These are phyloP conservation scores for Drosophila helvetica DNA, from an alignment of 2,888 invertebrate species.

Conservation along the genomic window DNA sequence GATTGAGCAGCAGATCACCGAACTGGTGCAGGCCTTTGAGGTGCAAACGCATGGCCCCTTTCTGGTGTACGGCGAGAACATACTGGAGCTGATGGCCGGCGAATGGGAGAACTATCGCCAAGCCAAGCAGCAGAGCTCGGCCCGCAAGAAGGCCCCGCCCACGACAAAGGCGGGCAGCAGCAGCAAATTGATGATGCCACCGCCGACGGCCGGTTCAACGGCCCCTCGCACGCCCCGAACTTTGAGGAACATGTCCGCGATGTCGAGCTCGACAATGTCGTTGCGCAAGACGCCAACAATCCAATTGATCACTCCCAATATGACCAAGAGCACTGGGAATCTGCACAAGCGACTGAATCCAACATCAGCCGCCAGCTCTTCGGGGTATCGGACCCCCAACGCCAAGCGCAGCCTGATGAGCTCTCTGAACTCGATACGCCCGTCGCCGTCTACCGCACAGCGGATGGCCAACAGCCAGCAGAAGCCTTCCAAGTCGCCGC, in stretches of 20 bases:
- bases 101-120: slow-evolving; percentile 86
- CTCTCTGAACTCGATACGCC: slow-evolving; percentile 66
- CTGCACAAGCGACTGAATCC: slow-evolving; percentile 72
- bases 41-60: slow-evolving; percentile 85
- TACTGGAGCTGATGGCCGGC: slow-evolving; percentile 86
- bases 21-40: slow-evolving; percentile 85
- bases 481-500: slow-evolving; percentile 62
- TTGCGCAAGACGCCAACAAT: slow-evolving; percentile 74
- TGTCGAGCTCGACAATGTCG: slow-evolving; percentile 61
- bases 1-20: slow-evolving; percentile 88
- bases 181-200: slow-evolving; percentile 39
- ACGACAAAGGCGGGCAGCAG: slow-evolving; percentile 27
- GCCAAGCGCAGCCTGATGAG: slow-evolving; percentile 80
- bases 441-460: slow-evolving; percentile 47
- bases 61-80: slow-evolving; percentile 87
- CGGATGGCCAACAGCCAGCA: slow-evolving; percentile 13
- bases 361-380: slow-evolving; percentile 28
- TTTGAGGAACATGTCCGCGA: slow-evolving; percentile 58
- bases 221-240: slow-evolving; percentile 76
- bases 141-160: slow-evolving; percentile 77
- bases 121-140: slow-evolving; percentile 84
- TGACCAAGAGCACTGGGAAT: slow-evolving; percentile 57
- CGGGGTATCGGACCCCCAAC: slow-evolving; percentile 40
- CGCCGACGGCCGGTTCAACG: slow-evolving; percentile 34
- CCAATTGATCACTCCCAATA: slow-evolving; percentile 42